These are phyloP conservation scores for Myoxocephalus aenaeus DNA, from an alignment of 2,797 vertebrate species.

Conservation along the genomic window DNA sequence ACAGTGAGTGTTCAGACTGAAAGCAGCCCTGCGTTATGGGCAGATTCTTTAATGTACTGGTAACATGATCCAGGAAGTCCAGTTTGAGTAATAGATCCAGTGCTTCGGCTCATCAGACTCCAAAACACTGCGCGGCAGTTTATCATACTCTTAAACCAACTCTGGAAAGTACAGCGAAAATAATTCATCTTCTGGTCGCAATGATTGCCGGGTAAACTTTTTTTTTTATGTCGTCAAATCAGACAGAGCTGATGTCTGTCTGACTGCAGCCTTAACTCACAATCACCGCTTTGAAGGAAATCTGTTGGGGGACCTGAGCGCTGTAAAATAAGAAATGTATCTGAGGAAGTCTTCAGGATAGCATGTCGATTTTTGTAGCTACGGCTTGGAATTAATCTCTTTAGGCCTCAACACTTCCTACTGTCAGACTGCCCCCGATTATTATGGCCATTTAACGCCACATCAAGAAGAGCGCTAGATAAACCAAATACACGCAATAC, in stretches of 20 bases:
- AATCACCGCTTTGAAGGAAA: constrained; percentile 24
- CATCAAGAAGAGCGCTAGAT: constrained; percentile 64
- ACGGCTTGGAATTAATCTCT: constrained; percentile 61
- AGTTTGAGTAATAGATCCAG: constrained; percentile 19
- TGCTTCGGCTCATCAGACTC: constrained; percentile 11
- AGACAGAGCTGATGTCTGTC: constrained; percentile 5
- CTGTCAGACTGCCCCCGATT: constrained; percentile 69
- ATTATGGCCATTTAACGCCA: constrained; percentile 70
- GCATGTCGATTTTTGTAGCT: constrained; percentile 53
- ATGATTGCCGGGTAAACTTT: constrained; percentile 4
- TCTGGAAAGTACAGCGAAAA: not conserved
- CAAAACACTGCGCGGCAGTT: constrained; percentile 8
- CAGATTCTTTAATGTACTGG: constrained; percentile 1
- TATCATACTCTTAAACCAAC: not conserved
- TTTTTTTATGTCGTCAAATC: not conserved
- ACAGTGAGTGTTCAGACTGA: not conserved
- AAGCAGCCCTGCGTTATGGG: not conserved
- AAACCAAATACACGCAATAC: constrained; percentile 44
- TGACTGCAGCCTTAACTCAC: not conserved
- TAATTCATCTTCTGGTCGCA: not conserved
- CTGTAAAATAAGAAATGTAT: constrained; percentile 53
- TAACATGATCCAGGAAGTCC: constrained; percentile 24
- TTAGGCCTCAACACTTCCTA: constrained; percentile 72
- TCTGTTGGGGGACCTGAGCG: not conserved
- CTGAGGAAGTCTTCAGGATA: constrained; percentile 54